A percentile compares a stretch with the other conserved stretches of the same genome.
Conservation (phyloP, 2,113 vertebrate species). For the Merops nubicus region DNA sequence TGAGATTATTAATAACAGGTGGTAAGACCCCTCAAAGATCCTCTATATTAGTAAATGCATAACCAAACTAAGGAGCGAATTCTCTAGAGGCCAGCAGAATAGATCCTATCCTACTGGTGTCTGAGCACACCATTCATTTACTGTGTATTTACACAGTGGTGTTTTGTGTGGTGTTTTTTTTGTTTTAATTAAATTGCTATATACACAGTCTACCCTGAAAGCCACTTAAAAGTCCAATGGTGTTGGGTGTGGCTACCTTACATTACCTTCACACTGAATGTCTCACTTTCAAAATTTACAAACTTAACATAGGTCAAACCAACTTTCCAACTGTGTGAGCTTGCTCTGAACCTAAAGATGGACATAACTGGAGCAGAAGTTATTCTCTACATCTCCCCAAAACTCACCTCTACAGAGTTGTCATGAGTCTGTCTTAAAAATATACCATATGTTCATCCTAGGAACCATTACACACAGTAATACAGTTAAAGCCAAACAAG, state of each 20-base stretch:
- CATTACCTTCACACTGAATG: background rate
- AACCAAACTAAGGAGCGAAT: background rate
- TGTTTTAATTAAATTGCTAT: background rate
- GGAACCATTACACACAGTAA: background rate
- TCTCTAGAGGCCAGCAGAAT: background rate
- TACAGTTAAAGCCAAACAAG: background rate
- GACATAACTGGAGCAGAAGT: background rate
- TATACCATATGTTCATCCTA: background rate
- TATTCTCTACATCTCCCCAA: background rate
- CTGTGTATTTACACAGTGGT: background rate
- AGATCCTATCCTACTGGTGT: background rate
- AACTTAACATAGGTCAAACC: background rate
- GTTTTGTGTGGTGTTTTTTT: too few relatives aligned
- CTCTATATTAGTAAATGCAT: background rate
- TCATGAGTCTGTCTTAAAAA: background rate
- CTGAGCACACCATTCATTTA: background rate
- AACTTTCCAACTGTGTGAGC: background rate
- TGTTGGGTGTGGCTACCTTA: background rate
- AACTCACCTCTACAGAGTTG: background rate
- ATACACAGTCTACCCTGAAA: background rate
- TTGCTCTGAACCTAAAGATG: background rate
- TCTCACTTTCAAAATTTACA: background rate
- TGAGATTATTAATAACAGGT: background rate
- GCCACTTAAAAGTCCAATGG: background rate
- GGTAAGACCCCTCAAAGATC: background rate